phyloP scores from a whole-genome alignment of 2,888 invertebrate genomes.

The Troides aeacus region DNA sequence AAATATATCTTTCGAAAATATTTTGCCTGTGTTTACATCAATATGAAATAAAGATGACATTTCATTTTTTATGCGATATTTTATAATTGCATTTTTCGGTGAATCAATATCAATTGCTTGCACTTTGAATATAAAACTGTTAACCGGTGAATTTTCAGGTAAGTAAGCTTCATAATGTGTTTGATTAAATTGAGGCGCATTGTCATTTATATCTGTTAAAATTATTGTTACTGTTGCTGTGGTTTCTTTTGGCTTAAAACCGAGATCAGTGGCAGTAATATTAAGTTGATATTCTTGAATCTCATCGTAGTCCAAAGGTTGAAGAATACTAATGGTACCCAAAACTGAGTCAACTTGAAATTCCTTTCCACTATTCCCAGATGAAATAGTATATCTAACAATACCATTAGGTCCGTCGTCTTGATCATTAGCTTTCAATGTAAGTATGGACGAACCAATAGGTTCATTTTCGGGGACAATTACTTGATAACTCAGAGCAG shows the following conservation, averaged over 20 bases:
- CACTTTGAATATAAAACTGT: constrained; percentile 87
- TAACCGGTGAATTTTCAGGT: constrained; percentile 89
- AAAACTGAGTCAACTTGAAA: constrained; percentile 88
- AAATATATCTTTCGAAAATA: constrained; percentile 87
- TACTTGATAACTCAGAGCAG: constrained; percentile 91
- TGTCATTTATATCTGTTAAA: constrained; percentile 95
- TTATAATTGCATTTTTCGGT: constrained; percentile 90
- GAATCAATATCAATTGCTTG: constrained; percentile 92
- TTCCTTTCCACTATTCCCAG: constrained; percentile 89
- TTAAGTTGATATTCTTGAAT: constrained; percentile 91
- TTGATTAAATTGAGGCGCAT: constrained; percentile 92
- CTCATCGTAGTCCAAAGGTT: constrained; percentile 92
- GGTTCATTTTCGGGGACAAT: constrained; percentile 95
- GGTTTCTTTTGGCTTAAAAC: constrained; percentile 87
- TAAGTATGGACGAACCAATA: constrained; percentile 90
- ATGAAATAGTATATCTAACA: constrained; percentile 90
- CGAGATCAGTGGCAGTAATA: constrained; percentile 92
- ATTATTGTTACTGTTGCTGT: constrained; percentile 91
- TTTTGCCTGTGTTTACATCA: constrained; percentile 87
- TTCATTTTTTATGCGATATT: constrained; percentile 89
- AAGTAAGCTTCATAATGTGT: constrained; percentile 87
- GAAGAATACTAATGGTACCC: constrained; percentile 89
- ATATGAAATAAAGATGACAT: constrained; percentile 88
- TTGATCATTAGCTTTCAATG: constrained; percentile 90
- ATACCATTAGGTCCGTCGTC: constrained; percentile 95